Base-by-base conservation (phyloP, 2,797 vertebrate genomes). In the Eidolon dupreanum region DNA sequence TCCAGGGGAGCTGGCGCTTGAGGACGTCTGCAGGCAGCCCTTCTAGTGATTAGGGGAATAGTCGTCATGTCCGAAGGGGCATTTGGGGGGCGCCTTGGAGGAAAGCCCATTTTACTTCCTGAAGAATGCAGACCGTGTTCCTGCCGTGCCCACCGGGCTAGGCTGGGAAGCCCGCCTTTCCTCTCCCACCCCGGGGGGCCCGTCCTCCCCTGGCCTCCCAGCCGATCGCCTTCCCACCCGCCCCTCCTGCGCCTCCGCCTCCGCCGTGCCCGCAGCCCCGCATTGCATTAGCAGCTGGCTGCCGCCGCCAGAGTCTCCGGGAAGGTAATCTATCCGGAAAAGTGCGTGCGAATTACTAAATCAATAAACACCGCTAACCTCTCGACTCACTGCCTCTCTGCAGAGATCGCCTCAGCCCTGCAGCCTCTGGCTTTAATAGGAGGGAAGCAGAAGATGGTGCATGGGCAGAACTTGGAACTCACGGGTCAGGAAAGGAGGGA, bases 291-390 rank as follows among this genome's bases (percentile, higher is more conserved):
- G 75, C 92, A 78, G 73, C 5, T 19, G 71, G 95, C 94, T 79
- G 83, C 46, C 59, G 90, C 95, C 92, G 73, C 82, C 97, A 87
- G 81, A 97, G 68, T 93, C 95, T 97, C 97, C 86, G 24, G 96
- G 94, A 98, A 97, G 97, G 96, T 93, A 96, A 97, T 96, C 96
- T 98, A 77, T 93, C 26, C 15, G 68, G 97, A 97, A 98, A 94
- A 91, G 90, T 26, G 96, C 20, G 92, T 97, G 96, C 68, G 90
- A 98, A 97, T 97, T 95, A 97, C 97, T 98, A 97, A 97, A 98
- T 98, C 98, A 96, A 98, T 97, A 98, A 95, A 97, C 94, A 96
- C 78, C 59, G 88, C 97, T 97, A 96, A 96, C 95, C 98, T 98
- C 98, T 97, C 96, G 68, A 81, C 85, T 94, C 78, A 74, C 85